Conservation (phyloP, 2,113 vertebrate genomes). For the Polyodon spathula region DNA sequence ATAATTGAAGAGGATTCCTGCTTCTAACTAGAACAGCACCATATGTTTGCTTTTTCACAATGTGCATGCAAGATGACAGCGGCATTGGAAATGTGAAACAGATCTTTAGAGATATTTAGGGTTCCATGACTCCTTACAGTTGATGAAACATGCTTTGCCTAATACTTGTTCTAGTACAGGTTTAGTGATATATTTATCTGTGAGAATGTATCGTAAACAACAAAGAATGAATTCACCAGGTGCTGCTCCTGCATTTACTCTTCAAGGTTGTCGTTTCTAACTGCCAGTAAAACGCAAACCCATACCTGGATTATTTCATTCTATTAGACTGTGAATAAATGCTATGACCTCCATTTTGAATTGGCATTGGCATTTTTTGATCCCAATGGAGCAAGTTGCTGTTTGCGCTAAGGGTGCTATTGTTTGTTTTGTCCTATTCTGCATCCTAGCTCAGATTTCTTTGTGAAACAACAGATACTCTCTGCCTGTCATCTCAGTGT, state of each 20-base stretch:
- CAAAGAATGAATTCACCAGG: conserved; percentile 12
- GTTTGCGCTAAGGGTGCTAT: not conserved
- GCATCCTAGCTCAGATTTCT: conserved; percentile 1
- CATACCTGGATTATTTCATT: not conserved
- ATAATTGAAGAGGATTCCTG: conserved; percentile 10
- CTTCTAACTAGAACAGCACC: conserved; percentile 10
- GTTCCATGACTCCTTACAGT: too few relatives aligned
- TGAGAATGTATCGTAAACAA: too few relatives aligned
- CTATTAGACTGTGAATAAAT: too few relatives aligned
- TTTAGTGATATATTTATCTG: too few relatives aligned
- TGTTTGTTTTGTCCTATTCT: not conserved
- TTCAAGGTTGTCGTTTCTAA: not conserved
- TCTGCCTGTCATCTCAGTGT: not conserved
- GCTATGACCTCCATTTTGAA: not conserved
- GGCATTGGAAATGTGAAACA: not conserved
- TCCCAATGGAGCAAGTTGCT: not conserved
- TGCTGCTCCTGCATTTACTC: conserved; percentile 9
- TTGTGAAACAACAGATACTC: not conserved
- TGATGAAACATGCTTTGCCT: too few relatives aligned
- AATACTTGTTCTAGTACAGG: too few relatives aligned
- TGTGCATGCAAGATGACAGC: conserved; percentile 6
- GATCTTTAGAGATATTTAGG: conserved; percentile 4
- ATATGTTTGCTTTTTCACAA: not conserved
- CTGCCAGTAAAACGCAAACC: conserved; percentile 7
- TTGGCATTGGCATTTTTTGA: not conserved